Evolutionary conservation across 2,797 vertebrate genomes (phyloP).

Genomic region (Gambusia yucatana): DNA sequence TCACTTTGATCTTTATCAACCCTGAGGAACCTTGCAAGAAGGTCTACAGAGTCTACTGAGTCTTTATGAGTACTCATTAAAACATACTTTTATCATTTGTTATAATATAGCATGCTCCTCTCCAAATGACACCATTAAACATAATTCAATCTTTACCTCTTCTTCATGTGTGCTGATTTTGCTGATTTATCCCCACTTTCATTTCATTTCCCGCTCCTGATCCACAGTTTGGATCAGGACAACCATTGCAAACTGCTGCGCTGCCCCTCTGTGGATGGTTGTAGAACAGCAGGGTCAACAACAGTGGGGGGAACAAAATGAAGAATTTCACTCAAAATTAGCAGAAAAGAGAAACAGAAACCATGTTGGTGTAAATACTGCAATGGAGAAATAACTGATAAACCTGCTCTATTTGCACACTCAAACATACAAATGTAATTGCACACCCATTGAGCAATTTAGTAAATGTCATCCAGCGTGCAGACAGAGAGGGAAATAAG

Average conservation of each 20-base stretch:
- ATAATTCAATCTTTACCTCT: slow-evolving; percentile 80
- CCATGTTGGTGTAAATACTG: slow-evolving; percentile 39
- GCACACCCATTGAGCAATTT: slow-evolving; percentile 61
- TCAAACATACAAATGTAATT: slow-evolving; percentile 16
- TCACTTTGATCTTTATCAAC: slow-evolving; percentile 73
- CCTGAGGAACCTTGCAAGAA: slow-evolving; percentile 59
- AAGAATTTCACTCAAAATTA: slow-evolving; percentile 36
- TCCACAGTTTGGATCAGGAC: background rate
- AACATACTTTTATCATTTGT: slow-evolving; percentile 80
- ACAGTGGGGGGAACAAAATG: slow-evolving; percentile 18
- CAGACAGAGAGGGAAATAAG: slow-evolving; percentile 78
- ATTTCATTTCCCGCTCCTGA: slow-evolving; percentile 60
- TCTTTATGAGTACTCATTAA: slow-evolving; percentile 79
- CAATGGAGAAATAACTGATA: slow-evolving; percentile 30
- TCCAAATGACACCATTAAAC: slow-evolving; percentile 80
- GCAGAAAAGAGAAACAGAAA: slow-evolving; percentile 52
- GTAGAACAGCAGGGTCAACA: slow-evolving; percentile 41
- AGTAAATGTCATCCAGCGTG: slow-evolving; percentile 78
- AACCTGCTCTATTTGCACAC: slow-evolving; percentile 11
- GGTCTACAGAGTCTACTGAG: slow-evolving; percentile 57
- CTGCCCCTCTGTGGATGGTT: slow-evolving; percentile 73
- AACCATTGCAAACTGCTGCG: slow-evolving; percentile 62
- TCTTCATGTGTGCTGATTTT: slow-evolving; percentile 75
- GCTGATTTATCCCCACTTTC: slow-evolving; percentile 76
- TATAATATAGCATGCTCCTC: slow-evolving; percentile 76